phyloP scores from a whole-genome alignment of 2,888 invertebrate genomes.

The Platynereis dumerilii region DNA sequence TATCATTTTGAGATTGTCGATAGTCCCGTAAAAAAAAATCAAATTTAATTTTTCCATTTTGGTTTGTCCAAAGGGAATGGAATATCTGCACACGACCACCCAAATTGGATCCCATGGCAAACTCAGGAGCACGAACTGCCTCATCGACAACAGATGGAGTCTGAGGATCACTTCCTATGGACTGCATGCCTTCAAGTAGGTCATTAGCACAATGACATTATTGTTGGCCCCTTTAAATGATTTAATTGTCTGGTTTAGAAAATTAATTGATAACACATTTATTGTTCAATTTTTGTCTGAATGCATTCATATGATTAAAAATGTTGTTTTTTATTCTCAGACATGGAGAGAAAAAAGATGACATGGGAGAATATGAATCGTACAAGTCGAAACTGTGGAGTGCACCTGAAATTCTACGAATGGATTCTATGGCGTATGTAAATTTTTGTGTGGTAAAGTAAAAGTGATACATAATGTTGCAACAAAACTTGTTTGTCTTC shows the following conservation, averaged over 20 bases:
- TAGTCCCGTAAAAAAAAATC: no score
- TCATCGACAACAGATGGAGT: neutral
- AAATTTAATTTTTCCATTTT: no score
- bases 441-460: no score
- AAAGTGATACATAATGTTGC: no score
- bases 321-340: no score
- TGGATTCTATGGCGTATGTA: neutral
- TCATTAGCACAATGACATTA: neutral
- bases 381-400: conserved; percentile 14
- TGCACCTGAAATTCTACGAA: conserved; percentile 12
- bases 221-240: no score
- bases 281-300: no score
- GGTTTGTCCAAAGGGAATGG: neutral
- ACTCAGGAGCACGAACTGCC: conserved; percentile 7
- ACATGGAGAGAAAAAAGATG: neutral
- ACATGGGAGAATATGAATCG: conserved; percentile 8
- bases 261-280: no score
- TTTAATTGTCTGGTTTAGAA: no score
- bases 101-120: neutral
- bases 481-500: no score
- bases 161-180: conserved; percentile 5
- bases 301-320: no score
- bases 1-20: no score
- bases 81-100: neutral
- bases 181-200: neutral